These are phyloP conservation scores for Agrenia bidenticulata DNA, from an alignment of 2,888 invertebrate genomes.

Conservation along the genomic window DNA sequence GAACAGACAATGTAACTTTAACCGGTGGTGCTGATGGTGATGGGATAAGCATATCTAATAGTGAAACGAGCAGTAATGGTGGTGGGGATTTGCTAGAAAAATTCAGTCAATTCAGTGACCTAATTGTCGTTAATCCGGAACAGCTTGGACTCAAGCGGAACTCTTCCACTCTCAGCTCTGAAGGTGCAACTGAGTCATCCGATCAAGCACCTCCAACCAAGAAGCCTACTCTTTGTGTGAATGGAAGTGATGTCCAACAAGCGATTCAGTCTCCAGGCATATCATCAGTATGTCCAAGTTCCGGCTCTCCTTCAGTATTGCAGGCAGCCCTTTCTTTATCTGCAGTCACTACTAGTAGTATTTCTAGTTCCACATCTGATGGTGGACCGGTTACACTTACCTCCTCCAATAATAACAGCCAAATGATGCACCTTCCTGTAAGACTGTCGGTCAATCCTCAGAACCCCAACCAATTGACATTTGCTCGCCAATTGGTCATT, in stretches of 20 bases:
- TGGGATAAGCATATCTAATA: conserved; percentile 26
- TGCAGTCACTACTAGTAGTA: conserved; percentile 8
- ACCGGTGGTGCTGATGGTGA: conserved; percentile 22
- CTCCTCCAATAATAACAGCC: conserved; percentile 24
- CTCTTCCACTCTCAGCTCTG: conserved; percentile 20
- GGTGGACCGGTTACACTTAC: not conserved
- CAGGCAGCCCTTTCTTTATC: conserved; percentile 5
- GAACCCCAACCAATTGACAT: conserved; percentile 46
- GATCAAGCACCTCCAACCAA: conserved; percentile 39
- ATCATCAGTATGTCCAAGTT: conserved; percentile 8
- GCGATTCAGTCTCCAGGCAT: not conserved
- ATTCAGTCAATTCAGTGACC: conserved; percentile 53
- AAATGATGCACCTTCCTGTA: conserved; percentile 29
- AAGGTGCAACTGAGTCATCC: not conserved
- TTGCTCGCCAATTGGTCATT: conserved; percentile 50
- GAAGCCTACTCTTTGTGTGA: conserved; percentile 33
- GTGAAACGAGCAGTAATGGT: conserved; percentile 25
- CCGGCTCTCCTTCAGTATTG: conserved; percentile 7
- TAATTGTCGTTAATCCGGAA: conserved; percentile 53
- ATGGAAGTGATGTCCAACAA: conserved; percentile 20
- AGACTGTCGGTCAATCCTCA: conserved; percentile 37
- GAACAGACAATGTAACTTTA: not conserved
- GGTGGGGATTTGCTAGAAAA: conserved; percentile 51
- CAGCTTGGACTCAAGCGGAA: conserved; percentile 51
- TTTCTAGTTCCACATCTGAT: conserved; percentile 2